These are phyloP conservation scores for Trachurus trachurus DNA, from an alignment of 2,797 vertebrate genomes.

Conservation along the genomic window DNA sequence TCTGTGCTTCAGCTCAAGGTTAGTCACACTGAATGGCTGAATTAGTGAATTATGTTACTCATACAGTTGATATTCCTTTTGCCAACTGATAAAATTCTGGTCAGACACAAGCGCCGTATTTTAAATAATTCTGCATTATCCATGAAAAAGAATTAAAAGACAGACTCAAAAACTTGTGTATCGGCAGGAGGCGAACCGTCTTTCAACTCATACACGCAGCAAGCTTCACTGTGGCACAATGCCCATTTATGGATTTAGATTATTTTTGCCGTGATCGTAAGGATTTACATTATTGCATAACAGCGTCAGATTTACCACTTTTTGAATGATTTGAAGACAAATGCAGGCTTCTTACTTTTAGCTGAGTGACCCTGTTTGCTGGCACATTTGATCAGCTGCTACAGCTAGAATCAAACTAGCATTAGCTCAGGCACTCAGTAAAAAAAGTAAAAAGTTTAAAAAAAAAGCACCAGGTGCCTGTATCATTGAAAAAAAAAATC, in stretches of 20 bases:
- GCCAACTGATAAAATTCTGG: constrained; percentile 13
- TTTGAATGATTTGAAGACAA: background rate
- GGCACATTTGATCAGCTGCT: background rate
- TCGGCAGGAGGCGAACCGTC: background rate
- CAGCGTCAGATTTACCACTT: background rate
- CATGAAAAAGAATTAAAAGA: constrained; percentile 17
- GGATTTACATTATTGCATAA: constrained; percentile 3
- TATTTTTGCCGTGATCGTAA: background rate
- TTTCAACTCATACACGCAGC: constrained; percentile 7
- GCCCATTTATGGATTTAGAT: constrained; percentile 38
- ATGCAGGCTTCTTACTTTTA: background rate
- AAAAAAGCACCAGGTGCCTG: background rate
- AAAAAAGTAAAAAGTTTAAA: too few relatives aligned
- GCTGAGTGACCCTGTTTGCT: background rate
- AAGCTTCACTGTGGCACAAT: constrained; percentile 32
- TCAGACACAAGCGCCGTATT: constrained; percentile 18
- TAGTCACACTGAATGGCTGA: constrained; percentile 27
- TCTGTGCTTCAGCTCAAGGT: constrained; percentile 50
- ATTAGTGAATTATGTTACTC: constrained; percentile 35
- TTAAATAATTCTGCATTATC: constrained; percentile 6
- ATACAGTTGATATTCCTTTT: constrained; percentile 10
- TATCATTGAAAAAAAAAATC: background rate
- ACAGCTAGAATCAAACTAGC: background rate
- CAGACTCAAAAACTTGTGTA: constrained; percentile 14
- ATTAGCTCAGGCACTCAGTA: background rate